phyloP scores from a whole-genome alignment of 2,113 vertebrate species.

The Lates calcarifer region DNA sequence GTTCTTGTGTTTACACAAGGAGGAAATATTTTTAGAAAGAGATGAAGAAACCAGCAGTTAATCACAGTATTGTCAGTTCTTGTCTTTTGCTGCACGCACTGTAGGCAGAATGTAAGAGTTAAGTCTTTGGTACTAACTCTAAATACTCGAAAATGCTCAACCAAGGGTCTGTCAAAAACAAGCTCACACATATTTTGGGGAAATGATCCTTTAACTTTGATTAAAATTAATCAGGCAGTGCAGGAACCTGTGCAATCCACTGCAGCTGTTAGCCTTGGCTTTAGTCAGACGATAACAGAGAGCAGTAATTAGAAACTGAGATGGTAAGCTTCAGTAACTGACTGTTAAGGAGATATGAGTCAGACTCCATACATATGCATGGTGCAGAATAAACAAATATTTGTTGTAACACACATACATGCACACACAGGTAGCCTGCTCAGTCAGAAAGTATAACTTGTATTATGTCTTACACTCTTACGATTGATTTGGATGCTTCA shows the following conservation, averaged over 20 bases:
- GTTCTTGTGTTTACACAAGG: not conserved
- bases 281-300: slow-evolving; percentile 6
- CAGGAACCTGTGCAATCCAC: slow-evolving; percentile 5
- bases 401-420: not conserved
- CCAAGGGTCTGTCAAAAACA: not conserved
- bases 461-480: slow-evolving; percentile 16
- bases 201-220: slow-evolving; percentile 17
- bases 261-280: not conserved
- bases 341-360: not conserved
- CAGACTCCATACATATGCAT: not conserved
- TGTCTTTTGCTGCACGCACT: not conserved
- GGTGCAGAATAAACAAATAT: not conserved
- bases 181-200: slow-evolving; percentile 1
- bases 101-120: not conserved
- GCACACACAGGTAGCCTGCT: not conserved
- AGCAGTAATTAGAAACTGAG: slow-evolving; percentile 28
- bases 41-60: not conserved
- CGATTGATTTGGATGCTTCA: slow-evolving; percentile 28
- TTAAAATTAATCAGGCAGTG: slow-evolving; percentile 20
- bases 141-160: slow-evolving; percentile 5
- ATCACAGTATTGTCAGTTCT: slow-evolving; percentile 14
- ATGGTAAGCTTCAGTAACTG: slow-evolving; percentile 17
- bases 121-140: not conserved
- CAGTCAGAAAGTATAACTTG: not conserved
- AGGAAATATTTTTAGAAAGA: not conserved